Base-by-base conservation (phyloP, 92 coral and sea anemone species). In the Siderastrea radians region DNA sequence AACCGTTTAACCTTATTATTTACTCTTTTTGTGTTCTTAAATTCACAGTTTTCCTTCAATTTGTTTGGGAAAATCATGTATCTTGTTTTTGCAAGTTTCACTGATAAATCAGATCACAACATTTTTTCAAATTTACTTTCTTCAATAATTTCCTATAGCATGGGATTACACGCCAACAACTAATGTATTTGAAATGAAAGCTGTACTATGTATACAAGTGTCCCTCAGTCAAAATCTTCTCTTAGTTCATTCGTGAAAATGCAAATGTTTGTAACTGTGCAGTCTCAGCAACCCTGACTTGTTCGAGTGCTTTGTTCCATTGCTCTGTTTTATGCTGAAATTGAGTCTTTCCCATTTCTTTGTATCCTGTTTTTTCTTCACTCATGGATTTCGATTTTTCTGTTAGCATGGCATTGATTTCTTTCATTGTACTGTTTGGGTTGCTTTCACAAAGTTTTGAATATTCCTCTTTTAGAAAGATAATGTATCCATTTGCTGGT, bases 401-500 rank as follows among this genome's bases (percentile, higher is more conserved):
- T 85, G 75, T 62, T 47, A 75, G 74, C 81, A 85, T 85, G 62
- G 8, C 50, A 66, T 75, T 85, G 19, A 75, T 64, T 51, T 85
- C 89, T 66, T 64, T 74, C 75, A 85, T 45, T 46, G 61, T 50
- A 14, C 47, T 85, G 71, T 75, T 66, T 85, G 82, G 82, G 60
- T 84, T 75, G 17, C 66, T 63, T 26, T 62, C 9, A 44, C 15
- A 10, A 77, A 77, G 81, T 59, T 58, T 4, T 77, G 68, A 15
- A 14, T 43, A 77, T 58, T 77, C 51, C 67, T 60, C 50, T 60
- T 58, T 77, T 58, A 52, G 74, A 43, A 65, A 85, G 14, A 85
- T 60, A 66, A 85, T 76, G 68, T 74, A 75, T 14, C 89, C 76
- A 83, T 83, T 58, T 46, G 87, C 87, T 83, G 87, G 51, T 47